phyloP scores from a whole-genome alignment of 2,113 vertebrate species.

The Rhinogobius similis region DNA sequence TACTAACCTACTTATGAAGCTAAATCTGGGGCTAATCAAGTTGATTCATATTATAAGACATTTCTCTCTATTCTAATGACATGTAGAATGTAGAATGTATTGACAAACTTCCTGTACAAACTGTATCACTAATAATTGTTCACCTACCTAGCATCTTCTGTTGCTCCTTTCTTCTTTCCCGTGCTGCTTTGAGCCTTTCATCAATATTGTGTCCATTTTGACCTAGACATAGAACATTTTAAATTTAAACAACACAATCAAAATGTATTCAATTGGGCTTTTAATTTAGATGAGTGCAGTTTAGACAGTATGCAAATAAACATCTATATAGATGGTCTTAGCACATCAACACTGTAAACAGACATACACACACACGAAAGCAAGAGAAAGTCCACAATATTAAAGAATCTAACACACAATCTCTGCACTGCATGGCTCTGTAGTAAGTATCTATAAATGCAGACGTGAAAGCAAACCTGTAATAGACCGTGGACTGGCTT shows the following conservation, averaged over 20 bases:
- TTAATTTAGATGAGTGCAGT: too few relatives aligned
- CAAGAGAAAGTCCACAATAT: too few relatives aligned
- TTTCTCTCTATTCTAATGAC: too few relatives aligned
- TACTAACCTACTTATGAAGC: not conserved
- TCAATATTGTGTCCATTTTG: slow-evolving; percentile 80
- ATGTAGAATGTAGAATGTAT: too few relatives aligned
- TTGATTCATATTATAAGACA: not conserved
- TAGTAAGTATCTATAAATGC: not conserved
- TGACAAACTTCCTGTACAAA: not conserved
- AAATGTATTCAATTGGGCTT: too few relatives aligned
- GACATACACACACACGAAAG: too few relatives aligned
- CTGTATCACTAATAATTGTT: not conserved
- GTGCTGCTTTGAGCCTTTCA: slow-evolving; percentile 87
- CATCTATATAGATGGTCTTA: too few relatives aligned
- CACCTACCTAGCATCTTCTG: slow-evolving; percentile 90
- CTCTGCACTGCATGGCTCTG: too few relatives aligned
- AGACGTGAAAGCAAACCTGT: slow-evolving; percentile 55
- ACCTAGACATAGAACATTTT: slow-evolving; percentile 53
- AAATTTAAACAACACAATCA: not conserved
- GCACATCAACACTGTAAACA: too few relatives aligned
- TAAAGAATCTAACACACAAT: too few relatives aligned
- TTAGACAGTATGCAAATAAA: too few relatives aligned
- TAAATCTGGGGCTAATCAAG: not conserved
- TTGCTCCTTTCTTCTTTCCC: slow-evolving; percentile 85
- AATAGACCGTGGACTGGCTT: slow-evolving; percentile 21